These are phyloP conservation scores for Muscidifurax raptorellus DNA, from an alignment of 1,140 invertebrate genomes.

Conservation along the genomic window DNA sequence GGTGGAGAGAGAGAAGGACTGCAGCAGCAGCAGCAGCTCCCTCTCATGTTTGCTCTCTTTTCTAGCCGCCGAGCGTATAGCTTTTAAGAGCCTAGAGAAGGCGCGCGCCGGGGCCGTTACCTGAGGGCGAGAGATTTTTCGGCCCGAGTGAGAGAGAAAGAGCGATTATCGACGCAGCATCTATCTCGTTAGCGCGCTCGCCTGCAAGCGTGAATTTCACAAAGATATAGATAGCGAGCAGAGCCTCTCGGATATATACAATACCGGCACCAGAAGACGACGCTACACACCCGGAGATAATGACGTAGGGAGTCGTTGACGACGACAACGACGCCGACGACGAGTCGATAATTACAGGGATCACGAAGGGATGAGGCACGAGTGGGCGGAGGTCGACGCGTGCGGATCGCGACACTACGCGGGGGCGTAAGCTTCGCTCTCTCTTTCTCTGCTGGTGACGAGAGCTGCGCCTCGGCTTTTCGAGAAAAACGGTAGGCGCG, in stretches of 20 bases:
- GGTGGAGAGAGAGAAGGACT: background rate
- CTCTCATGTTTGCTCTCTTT: constrained; percentile 1
- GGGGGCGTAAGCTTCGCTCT: background rate
- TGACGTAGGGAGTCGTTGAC: background rate
- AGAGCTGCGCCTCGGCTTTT: background rate
- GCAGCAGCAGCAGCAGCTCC: background rate
- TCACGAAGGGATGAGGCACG: background rate
- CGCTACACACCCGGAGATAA: background rate
- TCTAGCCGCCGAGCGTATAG: background rate
- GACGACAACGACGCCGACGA: background rate
- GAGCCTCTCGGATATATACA: background rate
- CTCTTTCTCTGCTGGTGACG: background rate
- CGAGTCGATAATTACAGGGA: background rate
- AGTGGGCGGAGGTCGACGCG: constrained; percentile 9
- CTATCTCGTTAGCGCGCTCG: constrained; percentile 49
- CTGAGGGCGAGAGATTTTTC: constrained; percentile 33
- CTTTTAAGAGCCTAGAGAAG: background rate
- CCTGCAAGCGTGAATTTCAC: constrained; percentile 44
- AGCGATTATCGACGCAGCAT: constrained; percentile 46
- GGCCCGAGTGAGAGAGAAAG: background rate
- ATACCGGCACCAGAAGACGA: background rate
- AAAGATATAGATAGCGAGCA: background rate
- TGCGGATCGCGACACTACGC: background rate
- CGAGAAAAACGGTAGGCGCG: background rate
- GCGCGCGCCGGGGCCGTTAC: background rate